Conservation (phyloP, 2,888 invertebrate species). For the Unio delphinus region DNA sequence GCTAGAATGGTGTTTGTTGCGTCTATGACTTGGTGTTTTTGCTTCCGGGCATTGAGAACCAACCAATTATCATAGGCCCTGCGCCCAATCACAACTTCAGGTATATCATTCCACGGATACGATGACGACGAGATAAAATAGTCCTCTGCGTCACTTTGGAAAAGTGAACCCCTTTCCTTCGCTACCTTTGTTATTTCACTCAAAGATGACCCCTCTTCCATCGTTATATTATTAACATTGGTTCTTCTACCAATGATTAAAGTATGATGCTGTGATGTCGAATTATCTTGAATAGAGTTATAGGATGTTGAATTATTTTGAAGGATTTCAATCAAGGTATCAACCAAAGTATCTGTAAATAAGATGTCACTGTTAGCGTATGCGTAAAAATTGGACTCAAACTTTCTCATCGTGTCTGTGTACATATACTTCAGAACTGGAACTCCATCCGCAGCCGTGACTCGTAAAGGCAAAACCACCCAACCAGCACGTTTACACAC, state of each 20-base stretch:
- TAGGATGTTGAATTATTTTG: constrained; percentile 8
- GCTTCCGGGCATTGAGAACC: constrained; percentile 46
- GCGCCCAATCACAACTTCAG: constrained; percentile 60
- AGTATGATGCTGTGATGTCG: background rate
- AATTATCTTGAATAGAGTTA: too few relatives aligned
- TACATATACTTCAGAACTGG: constrained; percentile 63
- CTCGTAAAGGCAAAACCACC: constrained; percentile 36
- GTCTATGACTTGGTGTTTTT: constrained; percentile 49
- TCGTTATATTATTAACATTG: constrained; percentile 49
- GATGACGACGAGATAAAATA: constrained; percentile 52
- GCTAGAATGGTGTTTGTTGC: constrained; percentile 51
- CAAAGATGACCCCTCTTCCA: constrained; percentile 34
- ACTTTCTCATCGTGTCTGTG: constrained; percentile 40
- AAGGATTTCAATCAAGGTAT: constrained; percentile 32
- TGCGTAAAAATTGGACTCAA: constrained; percentile 51
- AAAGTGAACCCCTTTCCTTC: constrained; percentile 43
- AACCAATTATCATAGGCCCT: constrained; percentile 64
- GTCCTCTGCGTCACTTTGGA: constrained; percentile 54
- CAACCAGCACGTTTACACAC: constrained; percentile 37
- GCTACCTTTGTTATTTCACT: constrained; percentile 30
- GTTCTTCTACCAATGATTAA: constrained; percentile 46
- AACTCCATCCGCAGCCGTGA: constrained; percentile 40
- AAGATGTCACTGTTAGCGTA: constrained; percentile 61
- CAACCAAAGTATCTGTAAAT: constrained; percentile 43
- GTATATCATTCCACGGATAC: constrained; percentile 57